Conservation (phyloP, 2,888 invertebrate species). For the Pediacus dermestoides region DNA sequence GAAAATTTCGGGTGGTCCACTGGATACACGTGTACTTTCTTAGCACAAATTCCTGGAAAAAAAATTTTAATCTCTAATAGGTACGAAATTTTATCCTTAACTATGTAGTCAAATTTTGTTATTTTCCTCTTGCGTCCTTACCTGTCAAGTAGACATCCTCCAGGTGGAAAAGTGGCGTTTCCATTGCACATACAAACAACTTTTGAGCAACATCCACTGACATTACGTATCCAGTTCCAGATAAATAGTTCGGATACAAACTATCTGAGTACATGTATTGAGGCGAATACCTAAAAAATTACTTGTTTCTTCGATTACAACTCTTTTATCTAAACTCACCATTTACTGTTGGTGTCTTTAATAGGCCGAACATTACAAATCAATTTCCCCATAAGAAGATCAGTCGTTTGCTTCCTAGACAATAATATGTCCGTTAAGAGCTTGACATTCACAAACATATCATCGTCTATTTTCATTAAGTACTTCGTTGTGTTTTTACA, state of each 20-base stretch:
- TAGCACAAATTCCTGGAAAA: slow-evolving; percentile 31
- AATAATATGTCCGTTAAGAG: slow-evolving; percentile 29
- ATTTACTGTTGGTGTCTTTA: slow-evolving; percentile 69
- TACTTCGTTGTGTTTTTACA: slow-evolving; percentile 58
- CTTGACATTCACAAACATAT: slow-evolving; percentile 74
- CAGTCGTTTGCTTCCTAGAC: slow-evolving; percentile 38
- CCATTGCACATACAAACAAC: slow-evolving; percentile 64
- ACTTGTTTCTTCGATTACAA: no score
- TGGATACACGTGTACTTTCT: slow-evolving; percentile 22
- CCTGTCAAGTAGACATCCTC: slow-evolving; percentile 81
- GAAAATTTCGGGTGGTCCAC: slow-evolving; percentile 24
- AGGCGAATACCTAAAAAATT: slow-evolving; percentile 65
- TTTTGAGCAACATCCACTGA: slow-evolving; percentile 63
- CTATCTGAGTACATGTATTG: slow-evolving; percentile 70
- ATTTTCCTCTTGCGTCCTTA: slow-evolving; percentile 52
- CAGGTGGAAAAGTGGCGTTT: slow-evolving; percentile 68
- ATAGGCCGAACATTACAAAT: slow-evolving; percentile 76
- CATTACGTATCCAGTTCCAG: slow-evolving; percentile 78
- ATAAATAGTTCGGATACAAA: slow-evolving; percentile 75
- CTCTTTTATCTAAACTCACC: slow-evolving; percentile 51
- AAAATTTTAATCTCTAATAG: neutral
- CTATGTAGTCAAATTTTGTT: slow-evolving; percentile 6
- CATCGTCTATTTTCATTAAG: slow-evolving; percentile 82
- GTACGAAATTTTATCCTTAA: neutral
- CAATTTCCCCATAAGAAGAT: slow-evolving; percentile 69